A percentile compares a stretch with the other conserved stretches of the same genome.
Evolutionary conservation across 2,113 vertebrate genomes (phyloP).

Genomic region (Phocoena sinus): DNA sequence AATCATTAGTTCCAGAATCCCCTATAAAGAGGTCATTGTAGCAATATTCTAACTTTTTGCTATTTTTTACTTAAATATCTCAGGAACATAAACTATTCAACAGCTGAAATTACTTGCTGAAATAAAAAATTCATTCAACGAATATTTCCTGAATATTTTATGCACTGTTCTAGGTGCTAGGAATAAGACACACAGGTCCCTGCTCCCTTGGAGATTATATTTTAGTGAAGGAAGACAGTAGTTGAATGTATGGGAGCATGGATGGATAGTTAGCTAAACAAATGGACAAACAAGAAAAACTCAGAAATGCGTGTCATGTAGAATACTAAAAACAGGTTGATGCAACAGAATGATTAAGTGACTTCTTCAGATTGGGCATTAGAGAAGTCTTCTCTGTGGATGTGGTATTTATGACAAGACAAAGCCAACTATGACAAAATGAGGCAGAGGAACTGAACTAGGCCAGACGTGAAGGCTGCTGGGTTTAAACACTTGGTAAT

Average conservation of each 20-base stretch:
- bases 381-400: not conserved
- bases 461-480: not conserved
- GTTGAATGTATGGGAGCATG: not conserved
- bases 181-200: not conserved
- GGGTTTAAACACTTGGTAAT: not conserved
- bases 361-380: not conserved
- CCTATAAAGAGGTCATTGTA: not conserved
- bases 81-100: slow-evolving; percentile 5
- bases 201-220: not conserved
- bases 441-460: not conserved
- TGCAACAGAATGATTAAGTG: not conserved
- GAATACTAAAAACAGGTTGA: not conserved
- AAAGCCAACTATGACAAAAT: not conserved
- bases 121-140: not conserved
- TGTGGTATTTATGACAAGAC: not conserved
- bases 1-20: not conserved
- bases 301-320: not conserved
- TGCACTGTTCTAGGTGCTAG: not conserved
- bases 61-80: not conserved
- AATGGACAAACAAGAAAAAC: not conserved
- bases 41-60: not conserved
- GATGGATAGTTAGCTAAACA: not conserved
- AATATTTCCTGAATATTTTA: not conserved
- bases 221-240: not conserved
- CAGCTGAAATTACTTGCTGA: not conserved